These are phyloP conservation scores for Drosophila villosipedis DNA, from an alignment of 2,888 invertebrate genomes.

Conservation along the genomic window DNA sequence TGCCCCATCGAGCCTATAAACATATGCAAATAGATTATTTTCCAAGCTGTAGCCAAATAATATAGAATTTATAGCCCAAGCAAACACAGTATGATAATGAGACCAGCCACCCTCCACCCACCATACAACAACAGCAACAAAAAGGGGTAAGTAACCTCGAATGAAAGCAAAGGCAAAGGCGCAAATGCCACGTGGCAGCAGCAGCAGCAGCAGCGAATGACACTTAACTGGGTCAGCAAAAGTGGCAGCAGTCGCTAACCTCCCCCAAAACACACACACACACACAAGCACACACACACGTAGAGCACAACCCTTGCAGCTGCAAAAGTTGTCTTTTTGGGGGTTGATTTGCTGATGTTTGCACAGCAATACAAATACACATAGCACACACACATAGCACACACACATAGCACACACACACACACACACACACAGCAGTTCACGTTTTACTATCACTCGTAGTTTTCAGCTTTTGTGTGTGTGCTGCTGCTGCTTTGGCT, in stretches of 20 bases:
- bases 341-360: conserved; percentile 37
- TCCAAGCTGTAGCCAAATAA: conserved; percentile 30
- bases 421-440: conserved; percentile 5
- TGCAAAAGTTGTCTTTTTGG: conserved; percentile 6
- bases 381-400: conserved; percentile 15
- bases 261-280: conserved; percentile 2
- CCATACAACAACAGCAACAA: not conserved
- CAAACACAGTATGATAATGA: conserved; percentile 24
- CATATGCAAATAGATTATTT: not conserved
- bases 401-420: not conserved
- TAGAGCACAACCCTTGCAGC: conserved; percentile 19
- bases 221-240: conserved; percentile 79
- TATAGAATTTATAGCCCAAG: conserved; percentile 42
- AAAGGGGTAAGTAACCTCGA: conserved; percentile 81
- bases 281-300: not conserved
- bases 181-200: conserved; percentile 34
- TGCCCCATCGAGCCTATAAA: not conserved
- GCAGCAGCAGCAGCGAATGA: conserved; percentile 65
- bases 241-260: conserved; percentile 52
- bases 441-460: conserved; percentile 79
- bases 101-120: not conserved
- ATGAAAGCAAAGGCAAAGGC: conserved; percentile 76
- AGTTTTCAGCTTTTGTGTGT: conserved; percentile 52
- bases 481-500: conserved; percentile 36
- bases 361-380: conserved; percentile 28